Evolutionary conservation across 2,113 vertebrate species (phyloP).

Genomic region (Pelvicachromis taeniatus): DNA sequence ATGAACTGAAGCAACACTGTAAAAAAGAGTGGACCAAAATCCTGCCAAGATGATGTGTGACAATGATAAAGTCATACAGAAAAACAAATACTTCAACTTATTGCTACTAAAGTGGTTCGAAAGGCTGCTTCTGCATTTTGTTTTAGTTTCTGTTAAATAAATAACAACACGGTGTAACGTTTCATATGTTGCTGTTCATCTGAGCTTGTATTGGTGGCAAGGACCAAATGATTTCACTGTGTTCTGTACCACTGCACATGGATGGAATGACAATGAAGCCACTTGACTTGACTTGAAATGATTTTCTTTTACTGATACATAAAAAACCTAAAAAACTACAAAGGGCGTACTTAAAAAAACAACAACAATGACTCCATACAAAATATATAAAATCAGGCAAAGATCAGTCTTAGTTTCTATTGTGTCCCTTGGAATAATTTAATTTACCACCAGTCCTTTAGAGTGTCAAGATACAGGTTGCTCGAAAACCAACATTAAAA

Average conservation of each 20-base stretch:
- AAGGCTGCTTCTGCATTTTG: not conserved
- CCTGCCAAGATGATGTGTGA: not conserved
- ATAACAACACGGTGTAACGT: not conserved
- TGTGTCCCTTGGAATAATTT: not conserved
- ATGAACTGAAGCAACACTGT: not conserved
- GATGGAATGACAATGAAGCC: too few species aligned
- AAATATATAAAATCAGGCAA: not conserved
- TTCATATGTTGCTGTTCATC: not conserved
- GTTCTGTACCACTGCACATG: too few species aligned
- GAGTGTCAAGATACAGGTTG: not conserved
- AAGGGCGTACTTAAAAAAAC: too few species aligned
- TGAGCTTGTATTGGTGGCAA: not conserved
- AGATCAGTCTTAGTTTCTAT: not conserved
- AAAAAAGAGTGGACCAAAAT: not conserved
- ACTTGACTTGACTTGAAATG: too few species aligned
- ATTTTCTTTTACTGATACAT: too few species aligned
- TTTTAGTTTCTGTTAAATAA: not conserved
- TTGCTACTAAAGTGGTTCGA: not conserved
- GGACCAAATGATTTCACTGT: not conserved
- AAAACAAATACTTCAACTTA: not conserved
- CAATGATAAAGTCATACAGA: rapidly evolving
- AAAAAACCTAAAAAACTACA: too few species aligned
- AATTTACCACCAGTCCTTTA: not conserved
- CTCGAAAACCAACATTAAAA: not conserved
- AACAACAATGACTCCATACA: not conserved